These are phyloP conservation scores for Muntiacus reevesi DNA, from an alignment of 2,113 vertebrate genomes.

Conservation along the genomic window DNA sequence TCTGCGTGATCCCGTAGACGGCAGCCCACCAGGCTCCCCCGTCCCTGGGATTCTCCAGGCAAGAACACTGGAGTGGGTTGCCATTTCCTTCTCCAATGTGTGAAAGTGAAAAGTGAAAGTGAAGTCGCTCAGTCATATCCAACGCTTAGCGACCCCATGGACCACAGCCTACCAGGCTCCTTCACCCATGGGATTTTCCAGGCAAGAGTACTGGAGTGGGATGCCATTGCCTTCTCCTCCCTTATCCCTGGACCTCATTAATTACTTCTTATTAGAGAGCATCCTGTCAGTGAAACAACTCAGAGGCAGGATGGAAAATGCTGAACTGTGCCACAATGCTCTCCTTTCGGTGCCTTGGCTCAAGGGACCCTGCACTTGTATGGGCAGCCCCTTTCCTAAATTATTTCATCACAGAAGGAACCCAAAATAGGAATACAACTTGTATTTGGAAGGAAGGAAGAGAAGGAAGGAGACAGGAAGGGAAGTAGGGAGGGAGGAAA, in stretches of 20 bases:
- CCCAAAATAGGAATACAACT: background rate
- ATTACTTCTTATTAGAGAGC: background rate
- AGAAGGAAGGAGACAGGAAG: fast-evolving
- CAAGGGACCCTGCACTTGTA: background rate
- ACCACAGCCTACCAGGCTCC: no score
- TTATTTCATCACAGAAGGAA: background rate
- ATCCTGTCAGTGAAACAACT: background rate
- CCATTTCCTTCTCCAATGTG: no score
- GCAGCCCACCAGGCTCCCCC: no score
- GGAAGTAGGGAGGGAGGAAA: fast-evolving
- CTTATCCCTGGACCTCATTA: background rate
- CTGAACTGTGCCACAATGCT: fast-evolving
- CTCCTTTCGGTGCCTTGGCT: background rate
- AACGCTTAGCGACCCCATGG: no score
- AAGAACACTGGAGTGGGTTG: no score
- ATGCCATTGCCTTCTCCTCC: no score
- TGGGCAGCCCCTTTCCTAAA: background rate
- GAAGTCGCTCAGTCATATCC: no score
- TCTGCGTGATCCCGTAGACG: no score
- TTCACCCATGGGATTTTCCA: no score
- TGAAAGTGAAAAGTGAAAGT: no score
- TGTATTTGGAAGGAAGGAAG: background rate
- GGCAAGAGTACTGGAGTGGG: no score
- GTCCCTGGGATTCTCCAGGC: no score
- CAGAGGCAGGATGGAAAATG: background rate